Evolutionary conservation across 2,113 vertebrate species (phyloP).

Genomic region (Pseudopipra pipra): DNA sequence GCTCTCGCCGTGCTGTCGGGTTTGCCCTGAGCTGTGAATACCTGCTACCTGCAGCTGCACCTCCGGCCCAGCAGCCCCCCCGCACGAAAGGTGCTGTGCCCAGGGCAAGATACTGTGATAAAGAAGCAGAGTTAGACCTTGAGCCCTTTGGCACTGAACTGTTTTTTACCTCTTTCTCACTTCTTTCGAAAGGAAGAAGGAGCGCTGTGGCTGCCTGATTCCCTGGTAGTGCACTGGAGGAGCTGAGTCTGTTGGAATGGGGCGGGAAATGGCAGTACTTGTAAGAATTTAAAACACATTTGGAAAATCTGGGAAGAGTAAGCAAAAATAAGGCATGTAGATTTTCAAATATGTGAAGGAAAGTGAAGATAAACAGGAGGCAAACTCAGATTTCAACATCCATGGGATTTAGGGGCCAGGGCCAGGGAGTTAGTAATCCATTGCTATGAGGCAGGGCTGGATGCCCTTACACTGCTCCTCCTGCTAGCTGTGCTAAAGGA

Average conservation of each 20-base stretch:
- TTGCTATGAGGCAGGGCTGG: accelerated
- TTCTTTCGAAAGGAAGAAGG: neutral
- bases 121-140: neutral
- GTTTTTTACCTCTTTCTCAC: neutral
- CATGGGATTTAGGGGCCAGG: accelerated
- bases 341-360: neutral
- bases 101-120: neutral
- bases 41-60: neutral
- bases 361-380: neutral
- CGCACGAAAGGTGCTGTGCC: accelerated
- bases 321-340: neutral
- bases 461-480: accelerated
- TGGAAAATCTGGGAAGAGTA: neutral
- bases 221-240: neutral
- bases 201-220: neutral
- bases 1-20: accelerated
- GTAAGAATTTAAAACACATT: neutral
- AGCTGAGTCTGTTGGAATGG: neutral
- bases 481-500: neutral
- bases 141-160: neutral
- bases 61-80: neutral
- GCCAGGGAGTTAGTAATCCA: too few species aligned
- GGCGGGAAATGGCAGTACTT: neutral
- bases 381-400: neutral
- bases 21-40: neutral